phyloP scores from a whole-genome alignment of 2,113 vertebrate species.

The Silurus meridionalis region DNA sequence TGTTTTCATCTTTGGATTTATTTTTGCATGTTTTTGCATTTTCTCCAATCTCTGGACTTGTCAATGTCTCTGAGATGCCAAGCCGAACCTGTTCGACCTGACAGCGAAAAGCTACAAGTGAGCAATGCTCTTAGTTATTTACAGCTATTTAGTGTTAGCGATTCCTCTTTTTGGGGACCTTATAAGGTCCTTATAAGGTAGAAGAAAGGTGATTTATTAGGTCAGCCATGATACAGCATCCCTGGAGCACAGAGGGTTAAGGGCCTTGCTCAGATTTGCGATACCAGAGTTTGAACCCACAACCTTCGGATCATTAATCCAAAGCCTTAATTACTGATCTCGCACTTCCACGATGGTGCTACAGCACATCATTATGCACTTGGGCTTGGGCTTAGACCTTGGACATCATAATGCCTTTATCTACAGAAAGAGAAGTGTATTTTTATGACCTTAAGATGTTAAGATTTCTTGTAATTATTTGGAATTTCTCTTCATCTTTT shows the following conservation, averaged over 20 bases:
- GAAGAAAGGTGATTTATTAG: no score
- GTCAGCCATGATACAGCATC: no score
- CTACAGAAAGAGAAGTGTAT: background rate
- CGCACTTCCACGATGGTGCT: background rate
- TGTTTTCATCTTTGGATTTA: background rate
- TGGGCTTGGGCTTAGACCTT: background rate
- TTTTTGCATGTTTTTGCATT: background rate
- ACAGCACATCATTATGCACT: background rate
- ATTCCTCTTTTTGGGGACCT: background rate
- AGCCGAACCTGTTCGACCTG: background rate
- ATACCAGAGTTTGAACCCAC: no score
- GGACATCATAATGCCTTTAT: background rate
- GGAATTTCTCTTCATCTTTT: background rate
- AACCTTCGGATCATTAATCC: no score
- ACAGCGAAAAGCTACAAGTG: background rate
- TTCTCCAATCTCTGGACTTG: background rate
- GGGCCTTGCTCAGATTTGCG: no score
- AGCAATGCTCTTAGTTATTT: background rate
- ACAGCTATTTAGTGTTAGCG: background rate
- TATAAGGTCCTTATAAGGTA: no score
- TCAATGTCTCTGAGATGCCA: slow-evolving; percentile 5
- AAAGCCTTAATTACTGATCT: no score
- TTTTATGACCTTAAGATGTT: background rate
- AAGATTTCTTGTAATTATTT: background rate
- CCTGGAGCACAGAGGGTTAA: no score